Conservation (phyloP, 2,113 vertebrate genomes). For the Gallinago jamesoni region DNA sequence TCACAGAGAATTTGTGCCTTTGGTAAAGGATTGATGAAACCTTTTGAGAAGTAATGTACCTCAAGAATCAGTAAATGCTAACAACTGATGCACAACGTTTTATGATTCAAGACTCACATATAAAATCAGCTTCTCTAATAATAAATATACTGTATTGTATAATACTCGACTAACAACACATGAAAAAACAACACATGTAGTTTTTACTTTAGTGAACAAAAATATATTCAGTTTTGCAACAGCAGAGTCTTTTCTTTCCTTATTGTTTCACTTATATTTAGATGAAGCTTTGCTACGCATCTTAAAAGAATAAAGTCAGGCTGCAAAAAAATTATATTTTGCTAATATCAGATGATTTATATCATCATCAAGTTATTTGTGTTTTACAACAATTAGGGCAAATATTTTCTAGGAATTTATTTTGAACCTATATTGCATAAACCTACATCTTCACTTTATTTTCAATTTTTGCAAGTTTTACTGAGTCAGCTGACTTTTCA, state of each 20-base stretch:
- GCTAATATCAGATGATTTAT: background rate
- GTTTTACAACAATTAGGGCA: background rate
- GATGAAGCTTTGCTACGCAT: background rate
- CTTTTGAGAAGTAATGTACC: conserved; percentile 38
- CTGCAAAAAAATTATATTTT: background rate
- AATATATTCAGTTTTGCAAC: background rate
- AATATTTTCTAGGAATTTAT: background rate
- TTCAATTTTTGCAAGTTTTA: background rate
- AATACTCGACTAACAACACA: conserved; percentile 34
- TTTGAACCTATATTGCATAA: background rate
- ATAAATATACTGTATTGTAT: conserved; percentile 22
- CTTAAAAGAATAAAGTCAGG: background rate
- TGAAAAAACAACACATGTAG: conserved; percentile 27
- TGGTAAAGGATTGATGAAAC: conserved; percentile 32
- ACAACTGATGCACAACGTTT: conserved; percentile 41
- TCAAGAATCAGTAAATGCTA: conserved; percentile 43
- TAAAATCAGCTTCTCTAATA: conserved; percentile 45
- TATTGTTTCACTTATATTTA: background rate
- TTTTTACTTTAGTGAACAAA: background rate
- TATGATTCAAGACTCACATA: conserved; percentile 8
- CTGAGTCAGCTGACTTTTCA: background rate
- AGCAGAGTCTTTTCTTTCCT: background rate
- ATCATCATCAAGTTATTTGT: background rate
- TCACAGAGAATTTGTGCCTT: background rate
- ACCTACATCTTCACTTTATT: background rate